Base-by-base conservation (phyloP, 2,888 invertebrate species). In the Synergus umbraculus region DNA sequence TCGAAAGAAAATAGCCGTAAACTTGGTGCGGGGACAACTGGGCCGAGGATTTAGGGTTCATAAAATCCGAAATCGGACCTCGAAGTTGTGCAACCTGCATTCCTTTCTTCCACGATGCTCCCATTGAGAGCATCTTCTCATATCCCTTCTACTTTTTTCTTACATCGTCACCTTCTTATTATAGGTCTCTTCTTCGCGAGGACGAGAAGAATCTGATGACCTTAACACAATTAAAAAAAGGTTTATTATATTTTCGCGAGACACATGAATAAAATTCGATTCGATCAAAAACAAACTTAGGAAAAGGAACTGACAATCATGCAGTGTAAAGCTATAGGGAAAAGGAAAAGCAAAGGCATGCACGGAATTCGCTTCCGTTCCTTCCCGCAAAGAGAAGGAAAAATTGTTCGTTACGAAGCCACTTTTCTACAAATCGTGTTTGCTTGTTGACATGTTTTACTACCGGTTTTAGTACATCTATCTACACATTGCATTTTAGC, bases 41-140 rank as follows among this genome's bases (percentile, higher is more conserved):
- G 73, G 37, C 49, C 79, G 82, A 85, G 82, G 84, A 86, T 86
- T 87, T 87, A 86, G 84, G 86, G 86, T 83, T 84, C 84, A 82
- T 87, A 87, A 87, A 87, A 85, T 78, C 67, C 78, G 81, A 83
- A 82, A 85, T 83, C 83, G 82, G 83, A 83, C 79, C 81, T 83
- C 78, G 78, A 65, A 64, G 83, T 85, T 85, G 85, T 83, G 84
- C 84, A 86, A 85, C 84, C 83, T 81, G 85, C 85, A 86, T 86
- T 86, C 86, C 85, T 78, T 79, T 81, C 79, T 78, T 67, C 76
- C 58, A 65, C 64, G 81, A 85, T 83, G 81, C 79, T 82, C 77
- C 79, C 81, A 83, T 83, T 79, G 76, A 81, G 79, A 76, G 77
- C 76, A 76, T 76, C 54, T 80, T 44, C 67, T 69, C n/a, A 46